Conservation (phyloP, 1,140 invertebrate genomes). For the Lethrus apterus region DNA sequence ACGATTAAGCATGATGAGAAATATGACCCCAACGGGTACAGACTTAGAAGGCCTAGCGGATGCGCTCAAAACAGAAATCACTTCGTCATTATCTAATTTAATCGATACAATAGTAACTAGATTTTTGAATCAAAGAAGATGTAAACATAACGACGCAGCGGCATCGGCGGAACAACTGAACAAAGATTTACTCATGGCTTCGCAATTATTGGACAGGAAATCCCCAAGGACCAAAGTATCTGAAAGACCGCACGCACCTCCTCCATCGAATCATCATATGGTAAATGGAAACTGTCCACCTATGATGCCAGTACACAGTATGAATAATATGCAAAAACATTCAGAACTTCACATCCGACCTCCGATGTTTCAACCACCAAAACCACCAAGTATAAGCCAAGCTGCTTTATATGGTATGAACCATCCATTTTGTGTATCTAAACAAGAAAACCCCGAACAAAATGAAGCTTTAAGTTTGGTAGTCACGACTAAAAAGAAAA, state of each 20-base stretch:
- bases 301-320: constrained; percentile 34
- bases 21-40: constrained; percentile 53
- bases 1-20: constrained; percentile 56
- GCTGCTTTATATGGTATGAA: constrained; percentile 56
- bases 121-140: constrained; percentile 72
- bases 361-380: constrained; percentile 73
- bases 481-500: constrained; percentile 89
- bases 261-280: constrained; percentile 38
- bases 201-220: constrained; percentile 73
- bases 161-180: constrained; percentile 72
- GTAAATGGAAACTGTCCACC: constrained; percentile 36
- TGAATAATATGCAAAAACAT: constrained; percentile 54
- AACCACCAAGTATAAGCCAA: constrained; percentile 61
- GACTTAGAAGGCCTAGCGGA: constrained; percentile 84
- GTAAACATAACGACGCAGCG: constrained; percentile 68
- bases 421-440: constrained; percentile 59
- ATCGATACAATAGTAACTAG: constrained; percentile 82
- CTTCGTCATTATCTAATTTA: constrained; percentile 71
- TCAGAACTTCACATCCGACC: constrained; percentile 53
- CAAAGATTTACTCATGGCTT: constrained; percentile 71
- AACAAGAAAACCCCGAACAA: constrained; percentile 70
- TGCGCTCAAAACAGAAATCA: constrained; percentile 82
- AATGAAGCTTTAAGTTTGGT: constrained; percentile 90
- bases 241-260: constrained; percentile 53
- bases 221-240: constrained; percentile 73